A percentile compares a stretch with the other conserved stretches of the same genome.
Evolutionary conservation across 2,113 vertebrate genomes (phyloP).

Genomic region (Aptenodytes forsteri): DNA sequence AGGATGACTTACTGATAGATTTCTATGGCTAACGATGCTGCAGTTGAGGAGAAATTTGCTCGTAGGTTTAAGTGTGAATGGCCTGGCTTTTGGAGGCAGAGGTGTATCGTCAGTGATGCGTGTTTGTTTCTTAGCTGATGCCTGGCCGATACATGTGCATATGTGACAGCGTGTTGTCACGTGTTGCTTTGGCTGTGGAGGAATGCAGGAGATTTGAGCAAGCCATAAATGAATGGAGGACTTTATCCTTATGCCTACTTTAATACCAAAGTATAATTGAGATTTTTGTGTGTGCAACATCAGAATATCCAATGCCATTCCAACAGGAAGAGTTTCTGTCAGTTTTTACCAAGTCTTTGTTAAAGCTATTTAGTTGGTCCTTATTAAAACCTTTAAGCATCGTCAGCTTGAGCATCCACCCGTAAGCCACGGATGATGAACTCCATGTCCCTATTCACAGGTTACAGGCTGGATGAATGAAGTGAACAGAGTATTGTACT

Average conservation of each 20-base stretch:
- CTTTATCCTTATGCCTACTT: not conserved
- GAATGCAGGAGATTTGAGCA: not conserved
- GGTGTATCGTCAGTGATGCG: not conserved
- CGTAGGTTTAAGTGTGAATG: not conserved
- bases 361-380: not conserved
- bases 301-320: not conserved
- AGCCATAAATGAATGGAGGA: not conserved
- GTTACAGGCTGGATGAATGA: not conserved
- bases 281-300: not conserved
- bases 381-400: not conserved
- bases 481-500: not conserved
- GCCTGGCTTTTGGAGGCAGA: not conserved
- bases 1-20: not conserved
- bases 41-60: not conserved
- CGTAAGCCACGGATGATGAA: not conserved
- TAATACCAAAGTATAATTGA: not conserved
- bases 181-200: not conserved
- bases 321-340: not conserved
- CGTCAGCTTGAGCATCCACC: not conserved
- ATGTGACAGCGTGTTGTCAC: not conserved
- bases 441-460: not conserved
- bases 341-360: not conserved
- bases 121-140: not conserved
- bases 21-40: not conserved
- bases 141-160: rapidly evolving